Conservation (phyloP, 2,888 invertebrate species). For the Heliothis peltigera region DNA sequence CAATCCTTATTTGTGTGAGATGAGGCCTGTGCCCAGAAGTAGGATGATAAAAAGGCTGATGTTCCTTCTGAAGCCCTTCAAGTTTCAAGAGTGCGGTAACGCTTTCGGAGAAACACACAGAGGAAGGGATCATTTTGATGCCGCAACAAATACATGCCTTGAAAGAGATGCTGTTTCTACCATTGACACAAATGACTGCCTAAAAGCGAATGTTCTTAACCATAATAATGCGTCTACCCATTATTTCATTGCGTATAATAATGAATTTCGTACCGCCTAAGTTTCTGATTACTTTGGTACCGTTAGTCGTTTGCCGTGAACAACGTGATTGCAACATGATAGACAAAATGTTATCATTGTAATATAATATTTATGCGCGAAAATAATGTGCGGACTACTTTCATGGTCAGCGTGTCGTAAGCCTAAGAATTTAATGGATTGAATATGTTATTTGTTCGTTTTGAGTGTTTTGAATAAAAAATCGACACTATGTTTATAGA, state of each 20-base stretch:
- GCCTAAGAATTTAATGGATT: neutral
- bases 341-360: slow-evolving; percentile 21
- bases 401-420: slow-evolving; percentile 36
- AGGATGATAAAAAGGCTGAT: no score
- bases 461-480: neutral
- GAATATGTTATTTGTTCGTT: slow-evolving; percentile 4
- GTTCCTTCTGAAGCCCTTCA: no score
- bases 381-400: slow-evolving; percentile 29
- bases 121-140: no score
- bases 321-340: slow-evolving; percentile 32
- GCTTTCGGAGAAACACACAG: no score
- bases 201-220: no score
- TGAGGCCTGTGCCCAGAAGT: no score
- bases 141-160: no score
- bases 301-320: slow-evolving; percentile 20
- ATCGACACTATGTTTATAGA: neutral
- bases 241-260: slow-evolving; percentile 1
- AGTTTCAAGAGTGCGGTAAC: no score
- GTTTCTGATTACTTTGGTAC: slow-evolving; percentile 11
- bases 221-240: neutral
- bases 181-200: no score
- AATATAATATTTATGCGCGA: slow-evolving; percentile 27
- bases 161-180: no score
- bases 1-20: no score
- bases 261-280: neutral